These are phyloP conservation scores for Athene cunicularia DNA, from an alignment of 2,113 vertebrate genomes.

Conservation along the genomic window DNA sequence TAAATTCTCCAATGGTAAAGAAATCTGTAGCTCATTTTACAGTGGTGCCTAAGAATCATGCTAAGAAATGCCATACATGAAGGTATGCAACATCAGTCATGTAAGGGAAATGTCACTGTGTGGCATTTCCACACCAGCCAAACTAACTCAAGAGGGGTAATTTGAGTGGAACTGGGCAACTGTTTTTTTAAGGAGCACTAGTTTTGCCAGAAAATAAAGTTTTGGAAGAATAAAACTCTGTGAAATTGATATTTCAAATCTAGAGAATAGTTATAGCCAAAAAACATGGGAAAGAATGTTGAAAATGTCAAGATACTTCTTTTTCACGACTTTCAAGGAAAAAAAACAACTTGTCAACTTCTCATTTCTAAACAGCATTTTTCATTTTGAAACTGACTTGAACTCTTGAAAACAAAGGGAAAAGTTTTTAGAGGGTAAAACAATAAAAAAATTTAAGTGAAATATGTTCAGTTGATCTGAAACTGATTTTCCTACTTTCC, in stretches of 20 bases:
- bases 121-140: slow-evolving; percentile 60
- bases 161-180: slow-evolving; percentile 34
- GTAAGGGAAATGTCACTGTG: slow-evolving; percentile 55
- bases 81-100: slow-evolving; percentile 54
- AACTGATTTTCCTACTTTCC: background rate
- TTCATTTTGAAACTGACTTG: slow-evolving; percentile 1
- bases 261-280: background rate
- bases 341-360: background rate
- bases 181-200: background rate
- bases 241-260: slow-evolving; percentile 26
- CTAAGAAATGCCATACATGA: slow-evolving; percentile 54
- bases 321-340: background rate
- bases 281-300: slow-evolving; percentile 7
- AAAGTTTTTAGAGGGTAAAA: background rate
- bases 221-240: slow-evolving; percentile 8
- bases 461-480: background rate
- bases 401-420: background rate
- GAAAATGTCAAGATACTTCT: slow-evolving; percentile 15
- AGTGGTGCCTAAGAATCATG: slow-evolving; percentile 26
- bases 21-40: slow-evolving; percentile 40
- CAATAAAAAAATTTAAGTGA: background rate
- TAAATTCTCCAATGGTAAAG: slow-evolving; percentile 20
- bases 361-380: slow-evolving; percentile 11
- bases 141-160: slow-evolving; percentile 24
- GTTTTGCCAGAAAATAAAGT: slow-evolving; percentile 17